Conservation (phyloP, 1,140 invertebrate species). For the Drosophila guanche region DNA sequence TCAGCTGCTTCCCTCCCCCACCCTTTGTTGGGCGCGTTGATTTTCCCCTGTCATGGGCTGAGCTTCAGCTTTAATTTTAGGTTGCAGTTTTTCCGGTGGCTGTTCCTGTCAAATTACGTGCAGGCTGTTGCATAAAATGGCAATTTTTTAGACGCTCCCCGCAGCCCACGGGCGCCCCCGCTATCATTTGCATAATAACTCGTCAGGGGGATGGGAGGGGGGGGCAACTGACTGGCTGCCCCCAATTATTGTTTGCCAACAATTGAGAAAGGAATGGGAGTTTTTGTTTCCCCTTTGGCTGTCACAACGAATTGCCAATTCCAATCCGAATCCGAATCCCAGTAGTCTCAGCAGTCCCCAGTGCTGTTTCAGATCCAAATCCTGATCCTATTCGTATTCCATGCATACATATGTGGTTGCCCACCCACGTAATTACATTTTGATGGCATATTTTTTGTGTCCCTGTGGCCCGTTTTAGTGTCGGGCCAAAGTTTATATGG, state of each 20-base stretch:
- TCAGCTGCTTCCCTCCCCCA: background rate
- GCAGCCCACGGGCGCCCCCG: background rate
- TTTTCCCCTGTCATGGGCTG: slow-evolving; percentile 12
- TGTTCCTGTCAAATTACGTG: slow-evolving; percentile 38
- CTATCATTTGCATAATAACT: slow-evolving; percentile 57
- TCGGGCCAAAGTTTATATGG: slow-evolving; percentile 21
- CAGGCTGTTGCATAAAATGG: slow-evolving; percentile 55
- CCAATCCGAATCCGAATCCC: slow-evolving; percentile 1
- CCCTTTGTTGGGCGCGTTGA: slow-evolving; percentile 48
- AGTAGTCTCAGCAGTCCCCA: background rate
- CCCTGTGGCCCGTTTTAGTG: slow-evolving; percentile 17
- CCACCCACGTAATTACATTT: slow-evolving; percentile 65
- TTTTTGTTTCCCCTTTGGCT: slow-evolving; percentile 18
- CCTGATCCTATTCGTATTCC: too few relatives aligned
- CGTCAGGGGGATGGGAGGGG: background rate
- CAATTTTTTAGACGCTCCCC: slow-evolving; percentile 41
- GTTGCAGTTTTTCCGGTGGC: slow-evolving; percentile 9
- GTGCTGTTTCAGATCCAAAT: too few relatives aligned
- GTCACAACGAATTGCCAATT: slow-evolving; percentile 4
- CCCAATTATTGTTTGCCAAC: slow-evolving; percentile 36
- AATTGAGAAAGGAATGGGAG: slow-evolving; percentile 29
- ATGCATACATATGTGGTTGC: slow-evolving; percentile 47
- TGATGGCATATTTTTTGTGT: slow-evolving; percentile 68
- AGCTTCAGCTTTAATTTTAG: slow-evolving; percentile 30
- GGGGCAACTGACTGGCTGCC: slow-evolving; percentile 1